These are phyloP conservation scores for Labeo catla DNA, from an alignment of 2,113 vertebrate genomes.

Conservation along the genomic window DNA sequence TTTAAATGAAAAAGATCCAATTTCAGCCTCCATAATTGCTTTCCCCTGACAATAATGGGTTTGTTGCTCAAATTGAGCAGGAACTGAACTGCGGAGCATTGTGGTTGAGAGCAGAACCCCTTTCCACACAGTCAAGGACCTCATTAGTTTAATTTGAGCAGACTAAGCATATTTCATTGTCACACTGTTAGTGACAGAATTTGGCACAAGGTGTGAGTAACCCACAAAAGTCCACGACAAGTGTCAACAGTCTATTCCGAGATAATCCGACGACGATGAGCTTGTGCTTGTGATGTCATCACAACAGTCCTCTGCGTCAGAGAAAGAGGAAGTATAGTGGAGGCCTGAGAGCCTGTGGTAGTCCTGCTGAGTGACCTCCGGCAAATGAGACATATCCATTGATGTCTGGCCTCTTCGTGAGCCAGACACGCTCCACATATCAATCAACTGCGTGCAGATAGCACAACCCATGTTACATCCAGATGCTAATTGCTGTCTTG, in stretches of 20 bases:
- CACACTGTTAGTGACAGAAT: not conserved
- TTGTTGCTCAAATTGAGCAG: not conserved
- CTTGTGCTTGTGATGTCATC: constrained; percentile 65
- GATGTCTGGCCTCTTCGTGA: constrained; percentile 57
- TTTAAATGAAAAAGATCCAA: not conserved
- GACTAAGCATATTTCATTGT: not conserved
- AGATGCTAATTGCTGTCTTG: not conserved
- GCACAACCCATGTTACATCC: constrained; percentile 63
- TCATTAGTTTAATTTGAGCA: not conserved
- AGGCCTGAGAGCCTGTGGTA: constrained; percentile 70
- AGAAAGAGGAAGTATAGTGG: constrained; percentile 73
- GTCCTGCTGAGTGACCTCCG: constrained; percentile 59
- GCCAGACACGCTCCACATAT: constrained; percentile 68
- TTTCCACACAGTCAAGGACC: not conserved
- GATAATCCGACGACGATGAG: constrained; percentile 67
- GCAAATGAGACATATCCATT: constrained; percentile 67
- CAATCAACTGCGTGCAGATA: constrained; percentile 72
- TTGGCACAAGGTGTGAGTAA: constrained; percentile 4
- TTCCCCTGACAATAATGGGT: not conserved
- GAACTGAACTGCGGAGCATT: not conserved
- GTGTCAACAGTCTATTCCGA: constrained; percentile 58
- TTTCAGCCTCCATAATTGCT: not conserved
- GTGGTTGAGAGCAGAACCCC: not conserved
- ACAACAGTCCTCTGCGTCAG: constrained; percentile 68
- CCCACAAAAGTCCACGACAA: constrained; percentile 15